Evolutionary conservation across 2,113 vertebrate genomes (phyloP).

Genomic region (Penelope pileata): DNA sequence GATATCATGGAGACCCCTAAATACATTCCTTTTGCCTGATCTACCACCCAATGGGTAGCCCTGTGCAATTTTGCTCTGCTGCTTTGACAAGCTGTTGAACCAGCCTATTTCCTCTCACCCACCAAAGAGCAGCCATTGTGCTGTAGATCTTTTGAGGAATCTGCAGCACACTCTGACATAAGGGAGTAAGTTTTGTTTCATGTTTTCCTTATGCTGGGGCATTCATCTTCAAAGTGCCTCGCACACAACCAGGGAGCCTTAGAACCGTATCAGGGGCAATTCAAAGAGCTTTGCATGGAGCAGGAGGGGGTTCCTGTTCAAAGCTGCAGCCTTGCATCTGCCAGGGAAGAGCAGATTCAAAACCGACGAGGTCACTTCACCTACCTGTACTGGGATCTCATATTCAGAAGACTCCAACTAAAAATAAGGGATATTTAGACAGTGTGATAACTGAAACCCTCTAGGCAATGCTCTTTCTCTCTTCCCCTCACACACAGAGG

Average conservation of each 20-base stretch:
- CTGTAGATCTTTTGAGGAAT: conserved; percentile 52
- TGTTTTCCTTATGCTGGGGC: conserved; percentile 46
- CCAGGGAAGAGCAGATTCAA: conserved; percentile 59
- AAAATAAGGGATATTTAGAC: conserved; percentile 62
- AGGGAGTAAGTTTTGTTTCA: conserved; percentile 61
- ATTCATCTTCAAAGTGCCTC: conserved; percentile 69
- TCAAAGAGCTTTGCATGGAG: conserved; percentile 67
- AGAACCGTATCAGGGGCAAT: conserved; percentile 61
- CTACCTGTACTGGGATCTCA: conserved; percentile 55
- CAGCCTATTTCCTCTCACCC: conserved; percentile 33
- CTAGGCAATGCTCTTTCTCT: conserved; percentile 24
- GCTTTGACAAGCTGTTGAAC: neutral
- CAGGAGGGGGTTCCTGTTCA: conserved; percentile 65
- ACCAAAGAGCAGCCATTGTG: conserved; percentile 43
- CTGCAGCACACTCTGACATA: conserved; percentile 23
- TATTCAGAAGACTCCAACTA: conserved; percentile 60
- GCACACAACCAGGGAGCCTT: conserved; percentile 6
- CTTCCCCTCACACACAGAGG: neutral
- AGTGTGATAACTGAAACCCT: conserved; percentile 27
- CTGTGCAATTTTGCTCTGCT: neutral
- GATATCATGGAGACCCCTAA: neutral
- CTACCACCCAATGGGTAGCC: neutral
- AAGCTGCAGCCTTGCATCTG: conserved; percentile 47
- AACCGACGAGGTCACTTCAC: conserved; percentile 60
- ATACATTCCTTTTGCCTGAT: neutral